A percentile compares a stretch with the other conserved stretches of the same genome.
Evolutionary conservation across 1,140 invertebrate species (phyloP).

Genomic region (Saxidomus purpurata): DNA sequence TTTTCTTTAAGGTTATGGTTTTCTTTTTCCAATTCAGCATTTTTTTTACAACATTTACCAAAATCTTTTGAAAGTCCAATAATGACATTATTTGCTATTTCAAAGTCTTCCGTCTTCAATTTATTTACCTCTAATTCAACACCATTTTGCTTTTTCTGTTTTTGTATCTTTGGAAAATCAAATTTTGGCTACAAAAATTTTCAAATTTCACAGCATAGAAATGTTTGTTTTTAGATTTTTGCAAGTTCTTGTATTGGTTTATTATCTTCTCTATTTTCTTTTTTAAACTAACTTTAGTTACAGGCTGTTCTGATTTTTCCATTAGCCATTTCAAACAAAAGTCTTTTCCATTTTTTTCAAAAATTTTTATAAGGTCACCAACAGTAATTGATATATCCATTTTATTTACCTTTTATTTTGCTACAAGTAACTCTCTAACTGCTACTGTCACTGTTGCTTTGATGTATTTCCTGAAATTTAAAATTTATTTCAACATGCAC

Average conservation of each 20-base stretch:
- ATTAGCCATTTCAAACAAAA: conserved; percentile 15
- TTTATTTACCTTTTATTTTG: conserved; percentile 33
- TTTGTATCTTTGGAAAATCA: conserved; percentile 7
- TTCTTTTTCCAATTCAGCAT: conserved; percentile 29
- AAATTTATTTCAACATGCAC: conserved; percentile 33
- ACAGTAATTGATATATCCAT: conserved; percentile 33
- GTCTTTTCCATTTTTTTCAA: conserved; percentile 34
- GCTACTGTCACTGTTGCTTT: conserved; percentile 41
- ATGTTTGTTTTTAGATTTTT: conserved; percentile 14
- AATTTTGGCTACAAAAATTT: conserved; percentile 22
- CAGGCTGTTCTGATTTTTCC: background rate
- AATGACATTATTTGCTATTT: conserved; percentile 36
- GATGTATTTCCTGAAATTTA: conserved; percentile 25
- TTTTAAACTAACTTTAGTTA: background rate
- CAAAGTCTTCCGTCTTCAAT: conserved; percentile 4
- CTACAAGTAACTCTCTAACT: conserved; percentile 22
- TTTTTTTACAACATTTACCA: background rate
- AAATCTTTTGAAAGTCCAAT: conserved; percentile 13
- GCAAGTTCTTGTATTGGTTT: conserved; percentile 14
- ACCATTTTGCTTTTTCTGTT: background rate
- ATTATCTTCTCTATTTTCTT: conserved; percentile 12
- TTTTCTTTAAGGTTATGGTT: conserved; percentile 6
- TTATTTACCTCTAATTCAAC: background rate
- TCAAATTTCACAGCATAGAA: conserved; percentile 7
- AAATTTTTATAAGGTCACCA: conserved; percentile 17